Evolutionary conservation across 2,113 vertebrate species (phyloP).

Genomic region (Cochlearius cochlearius): DNA sequence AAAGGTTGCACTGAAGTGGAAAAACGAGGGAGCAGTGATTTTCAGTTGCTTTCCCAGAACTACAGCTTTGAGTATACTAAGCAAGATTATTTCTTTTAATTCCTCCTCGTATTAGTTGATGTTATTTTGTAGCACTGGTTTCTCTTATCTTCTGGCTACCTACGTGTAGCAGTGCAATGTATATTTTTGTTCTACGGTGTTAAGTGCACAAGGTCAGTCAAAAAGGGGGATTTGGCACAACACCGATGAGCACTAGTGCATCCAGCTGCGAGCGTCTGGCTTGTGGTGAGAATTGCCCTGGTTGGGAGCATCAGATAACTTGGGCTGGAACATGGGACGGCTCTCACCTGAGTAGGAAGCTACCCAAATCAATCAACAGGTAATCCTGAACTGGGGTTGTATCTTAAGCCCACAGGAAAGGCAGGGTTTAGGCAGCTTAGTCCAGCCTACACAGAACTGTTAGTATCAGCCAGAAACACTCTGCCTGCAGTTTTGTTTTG

Average conservation of each 20-base stretch:
- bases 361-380: not conserved
- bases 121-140: not conserved
- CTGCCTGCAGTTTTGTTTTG: not conserved
- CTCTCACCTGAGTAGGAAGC: not conserved
- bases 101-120: not conserved
- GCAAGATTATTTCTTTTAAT: not conserved
- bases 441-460: not conserved
- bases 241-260: accelerated
- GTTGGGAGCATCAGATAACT: not conserved
- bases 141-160: not conserved
- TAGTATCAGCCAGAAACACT: not conserved
- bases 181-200: not conserved
- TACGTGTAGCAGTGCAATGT: not conserved
- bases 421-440: not conserved
- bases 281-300: not conserved
- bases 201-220: not conserved
- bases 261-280: not conserved
- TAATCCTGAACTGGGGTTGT: not conserved
- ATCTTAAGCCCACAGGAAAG: not conserved
- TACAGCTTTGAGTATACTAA: not conserved
- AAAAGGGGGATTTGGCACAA: not conserved
- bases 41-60: not conserved
- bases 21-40: not conserved
- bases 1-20: not conserved
- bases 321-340: not conserved